phyloP scores from a whole-genome alignment of 1,140 invertebrate species.

The Coenobita brevimanus region DNA sequence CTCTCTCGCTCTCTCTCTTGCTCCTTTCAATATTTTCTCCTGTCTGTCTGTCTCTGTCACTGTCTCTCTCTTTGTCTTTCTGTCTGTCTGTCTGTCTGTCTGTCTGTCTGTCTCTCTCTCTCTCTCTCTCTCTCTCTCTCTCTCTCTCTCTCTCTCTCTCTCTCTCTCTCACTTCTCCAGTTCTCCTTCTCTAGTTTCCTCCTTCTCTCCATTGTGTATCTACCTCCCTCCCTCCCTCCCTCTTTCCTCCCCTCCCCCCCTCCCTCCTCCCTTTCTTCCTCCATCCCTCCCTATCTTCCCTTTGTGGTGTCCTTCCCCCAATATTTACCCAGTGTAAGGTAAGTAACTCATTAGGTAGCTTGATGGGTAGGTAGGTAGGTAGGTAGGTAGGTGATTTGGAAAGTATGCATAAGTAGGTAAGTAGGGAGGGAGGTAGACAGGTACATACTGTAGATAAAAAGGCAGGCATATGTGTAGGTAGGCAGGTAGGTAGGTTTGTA shows the following conservation, averaged over 20 bases:
- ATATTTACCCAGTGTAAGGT: too few relatives aligned
- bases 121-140: neutral
- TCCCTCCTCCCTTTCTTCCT: neutral
- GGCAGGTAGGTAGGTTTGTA: too few relatives aligned
- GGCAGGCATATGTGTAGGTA: too few relatives aligned
- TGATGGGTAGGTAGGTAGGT: too few relatives aligned
- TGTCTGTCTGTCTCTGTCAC: neutral
- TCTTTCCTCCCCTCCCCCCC: neutral
- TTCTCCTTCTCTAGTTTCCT: neutral
- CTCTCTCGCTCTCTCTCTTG: neutral
- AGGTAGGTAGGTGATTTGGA: too few relatives aligned
- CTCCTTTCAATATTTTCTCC: neutral
- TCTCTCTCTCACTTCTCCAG: neutral
- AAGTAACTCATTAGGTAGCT: too few relatives aligned
- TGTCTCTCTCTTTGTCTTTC: neutral
- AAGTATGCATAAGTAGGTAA: too few relatives aligned
- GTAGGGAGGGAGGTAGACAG: too few relatives aligned
- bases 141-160: constrained; percentile 6
- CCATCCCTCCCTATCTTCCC: neutral
- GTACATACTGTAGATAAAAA: too few relatives aligned
- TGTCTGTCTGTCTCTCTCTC: neutral
- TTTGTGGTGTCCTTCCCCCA: neutral
- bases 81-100: too few relatives aligned
- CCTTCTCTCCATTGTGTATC: neutral
- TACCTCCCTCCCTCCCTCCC: neutral